Conservation (phyloP, 2,113 vertebrate species). For the Sporophila hypoxantha region DNA sequence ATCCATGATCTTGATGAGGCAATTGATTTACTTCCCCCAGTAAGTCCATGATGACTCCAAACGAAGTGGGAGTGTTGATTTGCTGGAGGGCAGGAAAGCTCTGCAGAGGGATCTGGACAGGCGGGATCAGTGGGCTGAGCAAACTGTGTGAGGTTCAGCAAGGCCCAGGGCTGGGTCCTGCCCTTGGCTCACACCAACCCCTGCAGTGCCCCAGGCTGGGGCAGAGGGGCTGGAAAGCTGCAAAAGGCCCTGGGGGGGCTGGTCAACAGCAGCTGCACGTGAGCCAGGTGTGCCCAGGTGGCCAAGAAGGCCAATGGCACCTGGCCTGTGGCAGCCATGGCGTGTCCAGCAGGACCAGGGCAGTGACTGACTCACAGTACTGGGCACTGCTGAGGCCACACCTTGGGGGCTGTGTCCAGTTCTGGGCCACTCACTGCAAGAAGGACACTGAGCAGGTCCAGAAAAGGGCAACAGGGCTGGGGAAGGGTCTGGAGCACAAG, state of each 20-base stretch:
- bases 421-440: neutral
- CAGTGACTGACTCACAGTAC: fast-evolving
- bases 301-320: neutral
- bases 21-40: neutral
- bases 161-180: neutral
- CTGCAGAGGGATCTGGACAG: neutral
- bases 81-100: neutral
- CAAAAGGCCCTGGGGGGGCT: neutral
- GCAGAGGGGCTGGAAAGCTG: neutral
- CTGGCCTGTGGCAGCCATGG: neutral
- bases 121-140: neutral
- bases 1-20: neutral
- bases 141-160: neutral
- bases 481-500: neutral
- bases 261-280: neutral
- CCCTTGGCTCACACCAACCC: neutral
- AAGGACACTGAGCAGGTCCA: neutral
- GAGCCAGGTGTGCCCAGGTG: neutral
- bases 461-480: neutral
- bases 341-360: neutral
- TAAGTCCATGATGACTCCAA: neutral
- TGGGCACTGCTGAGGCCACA: neutral
- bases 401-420: fast-evolving
- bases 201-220: neutral
- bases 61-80: neutral